Conservation (phyloP, 2,113 vertebrate genomes). For the Phalacrocorax pelagicus region DNA sequence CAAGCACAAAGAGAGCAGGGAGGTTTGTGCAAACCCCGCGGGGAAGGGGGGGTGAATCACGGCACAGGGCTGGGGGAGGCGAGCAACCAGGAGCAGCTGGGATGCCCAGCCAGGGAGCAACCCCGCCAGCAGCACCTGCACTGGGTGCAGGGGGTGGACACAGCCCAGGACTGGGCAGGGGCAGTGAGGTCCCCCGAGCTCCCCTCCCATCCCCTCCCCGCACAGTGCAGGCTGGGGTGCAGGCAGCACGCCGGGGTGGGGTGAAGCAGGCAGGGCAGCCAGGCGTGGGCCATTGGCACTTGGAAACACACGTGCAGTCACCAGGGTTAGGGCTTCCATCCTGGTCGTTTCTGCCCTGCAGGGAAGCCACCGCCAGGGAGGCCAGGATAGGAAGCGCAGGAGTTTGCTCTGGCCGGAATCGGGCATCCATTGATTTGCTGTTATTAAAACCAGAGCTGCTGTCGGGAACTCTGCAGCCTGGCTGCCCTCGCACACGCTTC, state of each 20-base stretch:
- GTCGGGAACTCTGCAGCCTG: constrained; percentile 60
- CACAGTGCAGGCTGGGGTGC: neutral
- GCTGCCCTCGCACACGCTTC: constrained; percentile 4
- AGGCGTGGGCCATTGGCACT: accelerated
- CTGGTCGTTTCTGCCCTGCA: neutral
- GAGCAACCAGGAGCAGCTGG: neutral
- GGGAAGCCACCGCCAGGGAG: neutral
- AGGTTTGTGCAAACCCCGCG: constrained; percentile 59
- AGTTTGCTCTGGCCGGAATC: constrained; percentile 18
- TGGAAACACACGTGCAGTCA: accelerated
- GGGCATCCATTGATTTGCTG: constrained; percentile 63
- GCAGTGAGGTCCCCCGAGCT: neutral
- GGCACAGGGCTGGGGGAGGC: neutral
- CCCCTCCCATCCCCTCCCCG: accelerated
- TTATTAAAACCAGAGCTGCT: constrained; percentile 67
- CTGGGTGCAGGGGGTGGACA: neutral
- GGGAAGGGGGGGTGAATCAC: constrained; percentile 44
- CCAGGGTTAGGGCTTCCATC: neutral
- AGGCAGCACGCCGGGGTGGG: accelerated
- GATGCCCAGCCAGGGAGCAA: neutral
- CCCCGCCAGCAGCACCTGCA: neutral
- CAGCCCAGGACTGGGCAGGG: neutral
- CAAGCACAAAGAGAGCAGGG: constrained; percentile 48
- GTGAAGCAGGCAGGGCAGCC: neutral
- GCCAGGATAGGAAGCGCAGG: neutral